A percentile compares a stretch with the other conserved stretches of the same genome.
Conservation (phyloP, 2,797 vertebrate genomes). For the Galaxias olidus region DNA sequence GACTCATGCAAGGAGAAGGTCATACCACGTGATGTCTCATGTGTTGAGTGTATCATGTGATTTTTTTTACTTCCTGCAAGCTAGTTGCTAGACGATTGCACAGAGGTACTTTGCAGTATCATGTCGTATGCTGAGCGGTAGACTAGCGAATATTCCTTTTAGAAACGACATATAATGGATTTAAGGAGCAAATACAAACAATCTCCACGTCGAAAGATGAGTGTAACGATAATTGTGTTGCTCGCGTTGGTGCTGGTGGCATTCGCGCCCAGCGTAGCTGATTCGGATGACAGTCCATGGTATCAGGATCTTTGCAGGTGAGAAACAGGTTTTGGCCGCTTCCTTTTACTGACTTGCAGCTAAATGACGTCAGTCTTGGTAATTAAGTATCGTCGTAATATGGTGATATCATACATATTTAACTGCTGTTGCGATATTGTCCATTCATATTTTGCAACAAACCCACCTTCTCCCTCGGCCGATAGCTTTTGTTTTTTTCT, state of each 20-base stretch:
- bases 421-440: too few relatives aligned
- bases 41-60: conserved; percentile 71
- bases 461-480: too few relatives aligned
- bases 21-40: conserved; percentile 60
- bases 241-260: conserved; percentile 34
- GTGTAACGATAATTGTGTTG: conserved; percentile 19
- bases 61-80: conserved; percentile 70
- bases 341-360: background rate
- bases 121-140: conserved; percentile 64
- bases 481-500: too few relatives aligned
- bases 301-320: conserved; percentile 79
- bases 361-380: background rate
- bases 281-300: conserved; percentile 49
- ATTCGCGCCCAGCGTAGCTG: conserved; percentile 36
- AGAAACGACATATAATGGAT: conserved; percentile 37
- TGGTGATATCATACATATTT: background rate
- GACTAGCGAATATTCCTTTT: background rate
- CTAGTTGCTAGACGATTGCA: conserved; percentile 12
- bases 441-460: too few relatives aligned
- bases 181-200: conserved; percentile 4
- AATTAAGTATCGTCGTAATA: background rate
- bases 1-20: conserved; percentile 1
- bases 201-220: conserved; percentile 10
- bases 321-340: conserved; percentile 39
- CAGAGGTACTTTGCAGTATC: conserved; percentile 63